Percentiles rank a stretch among this genome's conserved stretches.
phyloP scores from a whole-genome alignment of 1,140 invertebrate species.

The Bombus superbus region DNA sequence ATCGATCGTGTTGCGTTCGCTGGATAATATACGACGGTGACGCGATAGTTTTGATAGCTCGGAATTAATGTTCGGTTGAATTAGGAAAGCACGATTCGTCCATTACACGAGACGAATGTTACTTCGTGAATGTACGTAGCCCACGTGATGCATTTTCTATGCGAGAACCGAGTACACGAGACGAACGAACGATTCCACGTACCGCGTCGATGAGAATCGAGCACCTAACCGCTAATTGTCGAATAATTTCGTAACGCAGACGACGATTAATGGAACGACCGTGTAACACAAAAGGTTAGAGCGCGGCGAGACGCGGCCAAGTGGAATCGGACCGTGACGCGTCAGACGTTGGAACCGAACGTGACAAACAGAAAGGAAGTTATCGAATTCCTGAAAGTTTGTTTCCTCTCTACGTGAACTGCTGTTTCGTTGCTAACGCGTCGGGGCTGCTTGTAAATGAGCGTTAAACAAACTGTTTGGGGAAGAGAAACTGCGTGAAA shows the following conservation, averaged over 20 bases:
- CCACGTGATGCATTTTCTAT: conserved; percentile 28
- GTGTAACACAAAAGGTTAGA: not conserved
- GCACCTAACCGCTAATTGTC: not conserved
- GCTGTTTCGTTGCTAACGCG: not conserved
- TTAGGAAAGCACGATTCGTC: conserved; percentile 1
- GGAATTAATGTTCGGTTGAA: conserved; percentile 16
- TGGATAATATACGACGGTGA: not conserved
- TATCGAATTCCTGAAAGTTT: not conserved
- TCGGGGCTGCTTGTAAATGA: not conserved
- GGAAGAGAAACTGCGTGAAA: not conserved
- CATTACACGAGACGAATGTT: conserved; percentile 14
- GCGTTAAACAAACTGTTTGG: not conserved
- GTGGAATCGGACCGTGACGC: not conserved
- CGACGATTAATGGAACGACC: conserved; percentile 1
- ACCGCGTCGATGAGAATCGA: not conserved
- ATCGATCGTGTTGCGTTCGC: not conserved
- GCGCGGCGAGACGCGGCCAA: not conserved
- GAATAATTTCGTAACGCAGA: not conserved
- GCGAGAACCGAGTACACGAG: not conserved
- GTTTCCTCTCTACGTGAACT: not conserved
- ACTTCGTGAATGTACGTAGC: not conserved
- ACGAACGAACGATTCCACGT: not conserved
- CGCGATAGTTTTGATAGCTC: not conserved
- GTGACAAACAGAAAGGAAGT: not conserved
- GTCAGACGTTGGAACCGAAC: not conserved